Percentiles rank a stretch among this genome's conserved stretches.
Evolutionary conservation across 1,140 invertebrate species (phyloP).

Genomic region (Drosophila melanica): DNA sequence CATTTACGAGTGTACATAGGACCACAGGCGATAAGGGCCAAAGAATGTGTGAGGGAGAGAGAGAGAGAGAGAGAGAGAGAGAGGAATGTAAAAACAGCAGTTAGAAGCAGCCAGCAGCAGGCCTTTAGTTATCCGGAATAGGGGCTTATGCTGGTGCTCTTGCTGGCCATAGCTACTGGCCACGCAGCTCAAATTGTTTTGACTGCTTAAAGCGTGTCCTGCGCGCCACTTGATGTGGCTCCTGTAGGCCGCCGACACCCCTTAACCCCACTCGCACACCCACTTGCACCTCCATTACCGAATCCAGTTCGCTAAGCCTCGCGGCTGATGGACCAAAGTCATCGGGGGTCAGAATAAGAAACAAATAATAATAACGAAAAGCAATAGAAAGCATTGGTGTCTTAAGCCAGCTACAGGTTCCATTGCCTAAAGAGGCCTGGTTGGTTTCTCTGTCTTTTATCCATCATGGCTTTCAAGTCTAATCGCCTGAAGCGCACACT

Average conservation of each 20-base stretch:
- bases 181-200: conserved; percentile 47
- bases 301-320: background rate
- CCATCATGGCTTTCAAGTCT: too few species aligned
- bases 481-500: too few species aligned
- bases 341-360: background rate
- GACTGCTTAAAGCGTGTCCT: conserved; percentile 47
- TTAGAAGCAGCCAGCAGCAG: background rate
- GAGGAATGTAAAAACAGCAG: background rate
- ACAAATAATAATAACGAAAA: conserved; percentile 1
- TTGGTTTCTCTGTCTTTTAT: too few species aligned
- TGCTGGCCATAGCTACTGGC: conserved; percentile 31
- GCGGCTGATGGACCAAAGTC: conserved; percentile 17
- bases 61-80: background rate
- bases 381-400: conserved; percentile 15
- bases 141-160: background rate
- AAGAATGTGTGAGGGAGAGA: background rate
- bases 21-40: too few species aligned
- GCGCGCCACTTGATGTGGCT: conserved; percentile 37
- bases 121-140: background rate
- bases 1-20: too few species aligned
- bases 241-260: background rate
- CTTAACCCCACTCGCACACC: background rate
- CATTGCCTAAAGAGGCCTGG: conserved; percentile 8
- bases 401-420: conserved; percentile 22
- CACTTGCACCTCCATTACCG: background rate